Conservation (phyloP, 2,888 invertebrate species). For the Griposia aprilina region DNA sequence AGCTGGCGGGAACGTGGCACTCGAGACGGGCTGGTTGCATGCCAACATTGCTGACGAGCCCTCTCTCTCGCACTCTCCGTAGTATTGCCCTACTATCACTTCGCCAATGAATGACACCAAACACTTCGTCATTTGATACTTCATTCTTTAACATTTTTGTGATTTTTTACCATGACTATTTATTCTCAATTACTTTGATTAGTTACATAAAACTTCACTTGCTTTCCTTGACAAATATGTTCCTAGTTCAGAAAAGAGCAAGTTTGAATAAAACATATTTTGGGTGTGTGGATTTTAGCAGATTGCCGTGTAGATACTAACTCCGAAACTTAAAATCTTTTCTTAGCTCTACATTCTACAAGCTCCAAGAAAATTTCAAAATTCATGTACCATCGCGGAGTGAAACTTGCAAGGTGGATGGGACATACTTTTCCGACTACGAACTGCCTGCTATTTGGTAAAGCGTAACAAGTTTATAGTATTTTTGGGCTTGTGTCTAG, state of each 20-base stretch:
- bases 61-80: conserved; percentile 81
- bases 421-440: conserved; percentile 1
- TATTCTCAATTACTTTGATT: conserved; percentile 35
- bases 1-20: conserved; percentile 69
- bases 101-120: conserved; percentile 76
- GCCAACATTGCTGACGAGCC: conserved; percentile 68
- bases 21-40: conserved; percentile 46
- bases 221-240: background rate
- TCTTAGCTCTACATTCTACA: background rate
- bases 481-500: conserved; percentile 1
- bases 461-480: conserved; percentile 5
- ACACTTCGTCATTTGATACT: conserved; percentile 71
- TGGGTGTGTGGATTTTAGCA: background rate
- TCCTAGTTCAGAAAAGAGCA: background rate
- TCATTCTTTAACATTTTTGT: conserved; percentile 19
- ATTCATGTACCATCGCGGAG: background rate
- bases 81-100: conserved; percentile 87
- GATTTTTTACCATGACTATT: conserved; percentile 34
- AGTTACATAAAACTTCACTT: conserved; percentile 17
- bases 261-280: background rate
- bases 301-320: background rate
- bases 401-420: background rate
- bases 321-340: background rate
- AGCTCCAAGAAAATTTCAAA: background rate
- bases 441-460: background rate